Conservation (phyloP, 2,888 invertebrate genomes). For the Venusia cambrica region DNA sequence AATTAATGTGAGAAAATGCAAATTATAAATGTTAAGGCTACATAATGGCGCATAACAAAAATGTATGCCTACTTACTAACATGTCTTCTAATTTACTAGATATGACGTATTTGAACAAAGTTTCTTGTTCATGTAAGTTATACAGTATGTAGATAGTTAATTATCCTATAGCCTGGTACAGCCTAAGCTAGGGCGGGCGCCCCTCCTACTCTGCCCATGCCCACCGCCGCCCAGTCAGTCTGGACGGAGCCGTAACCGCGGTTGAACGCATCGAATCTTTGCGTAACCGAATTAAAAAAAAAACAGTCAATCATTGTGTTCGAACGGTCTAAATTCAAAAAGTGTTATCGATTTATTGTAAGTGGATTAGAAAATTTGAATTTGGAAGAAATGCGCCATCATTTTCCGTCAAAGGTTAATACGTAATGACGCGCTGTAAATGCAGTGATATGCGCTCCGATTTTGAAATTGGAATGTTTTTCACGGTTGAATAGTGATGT, state of each 20-base stretch:
- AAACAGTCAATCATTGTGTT: conserved; percentile 26
- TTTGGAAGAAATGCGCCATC: conserved; percentile 17
- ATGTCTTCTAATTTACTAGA: too few species aligned
- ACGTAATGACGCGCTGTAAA: conserved; percentile 21
- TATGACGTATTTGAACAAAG: conserved; percentile 3
- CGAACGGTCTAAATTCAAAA: conserved; percentile 30
- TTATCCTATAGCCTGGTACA: conserved; percentile 34
- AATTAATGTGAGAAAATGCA: conserved; percentile 9
- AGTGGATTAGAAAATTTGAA: conserved; percentile 11
- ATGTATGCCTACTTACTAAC: too few species aligned
- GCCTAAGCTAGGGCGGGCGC: conserved; percentile 45
- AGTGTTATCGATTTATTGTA: conserved; percentile 14
- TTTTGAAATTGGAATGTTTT: conserved; percentile 24
- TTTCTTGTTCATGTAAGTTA: conserved; percentile 4
- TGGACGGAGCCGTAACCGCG: conserved; percentile 36
- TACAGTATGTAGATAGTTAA: conserved; percentile 25
- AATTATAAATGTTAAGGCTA: too few species aligned
- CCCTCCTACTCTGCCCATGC: conserved; percentile 34
- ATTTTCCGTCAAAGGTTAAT: conserved; percentile 17
- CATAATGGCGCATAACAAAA: too few species aligned
- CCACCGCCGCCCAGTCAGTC: conserved; percentile 39
- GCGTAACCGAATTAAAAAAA: conserved; percentile 29
- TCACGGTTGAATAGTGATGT: conserved; percentile 20
- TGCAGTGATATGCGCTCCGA: conserved; percentile 22
- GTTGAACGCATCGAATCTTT: conserved; percentile 35